Evolutionary conservation across 2,113 vertebrate species (phyloP), one percentile per base, ranked within the genome.

Genomic region (Benitochromis conjunctus): DNA sequence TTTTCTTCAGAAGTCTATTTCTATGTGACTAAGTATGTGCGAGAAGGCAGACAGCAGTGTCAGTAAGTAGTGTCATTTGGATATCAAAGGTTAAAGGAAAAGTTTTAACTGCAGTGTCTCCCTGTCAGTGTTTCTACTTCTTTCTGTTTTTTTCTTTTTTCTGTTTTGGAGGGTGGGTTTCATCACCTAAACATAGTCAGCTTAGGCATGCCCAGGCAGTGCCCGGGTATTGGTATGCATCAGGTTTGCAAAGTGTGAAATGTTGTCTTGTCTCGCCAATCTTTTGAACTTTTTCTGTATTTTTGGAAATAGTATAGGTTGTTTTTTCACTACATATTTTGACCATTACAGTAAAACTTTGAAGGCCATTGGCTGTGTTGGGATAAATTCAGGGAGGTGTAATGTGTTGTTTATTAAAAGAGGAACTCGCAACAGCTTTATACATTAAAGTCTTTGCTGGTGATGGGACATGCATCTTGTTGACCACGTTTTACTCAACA

Each of bases 171-270:
- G 38, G n/a, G 64, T 9, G n/a, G 12, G 38, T 88, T 93, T 86
- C 85, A 31, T 94, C 88, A 87, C 74, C 87, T 88, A 89, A 91
- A 87, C 86, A 86, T 87, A 76, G 62, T 85, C 86, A 90, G 80
- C 56, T 60, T 26, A 86, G 91, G 58, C 95, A 93, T 93, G 95
- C 91, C 89, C 93, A 92, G 94, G 93, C 95, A 94, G 85, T 91
- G 91, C 89, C 89, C 92, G 82, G 85, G 94, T 92, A 83, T 93
- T 7, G 92, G 94, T 94, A 94, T 95, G 94, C 60, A 79, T 92
- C 91, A 90, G 84, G 51, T 36, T 66, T 74, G 26, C 51, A 55
- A 87, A 13, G 64, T 78, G 83, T 80, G 57, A 66, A 87, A 36
- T 54, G 69, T 18, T 71, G 38, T 71, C 66, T 29, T 58, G 43